phyloP scores from a whole-genome alignment of 2,888 invertebrate species.

The Eupsilia transversa region DNA sequence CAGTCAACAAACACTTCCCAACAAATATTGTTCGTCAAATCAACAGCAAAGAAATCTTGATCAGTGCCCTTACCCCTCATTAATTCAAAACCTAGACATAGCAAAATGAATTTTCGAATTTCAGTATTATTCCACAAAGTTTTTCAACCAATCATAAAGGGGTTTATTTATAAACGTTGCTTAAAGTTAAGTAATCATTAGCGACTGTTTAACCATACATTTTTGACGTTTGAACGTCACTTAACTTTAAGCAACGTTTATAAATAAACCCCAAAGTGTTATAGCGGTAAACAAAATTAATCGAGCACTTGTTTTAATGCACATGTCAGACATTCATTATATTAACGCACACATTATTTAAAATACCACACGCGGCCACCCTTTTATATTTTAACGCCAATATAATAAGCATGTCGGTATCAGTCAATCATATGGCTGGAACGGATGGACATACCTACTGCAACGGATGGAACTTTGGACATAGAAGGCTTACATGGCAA shows the following conservation, averaged over 20 bases:
- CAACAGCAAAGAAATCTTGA: neutral
- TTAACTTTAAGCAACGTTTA: too few relatives aligned
- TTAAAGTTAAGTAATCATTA: too few relatives aligned
- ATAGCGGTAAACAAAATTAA: constrained; percentile 24
- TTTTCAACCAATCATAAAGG: too few relatives aligned
- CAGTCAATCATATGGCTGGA: constrained; percentile 33
- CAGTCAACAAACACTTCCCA: neutral
- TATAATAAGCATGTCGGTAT: constrained; percentile 10
- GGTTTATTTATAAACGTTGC: too few relatives aligned
- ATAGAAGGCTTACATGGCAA: constrained; percentile 40
- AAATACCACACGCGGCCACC: constrained; percentile 32
- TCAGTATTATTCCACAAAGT: neutral
- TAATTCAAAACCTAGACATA: neutral
- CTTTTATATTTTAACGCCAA: constrained; percentile 33
- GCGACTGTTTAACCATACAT: too few relatives aligned
- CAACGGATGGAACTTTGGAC: constrained; percentile 34
- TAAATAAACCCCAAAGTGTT: constrained; percentile 25
- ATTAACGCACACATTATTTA: constrained; percentile 45
- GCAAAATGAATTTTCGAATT: neutral
- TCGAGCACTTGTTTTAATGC: constrained; percentile 45
- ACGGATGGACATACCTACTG: neutral
- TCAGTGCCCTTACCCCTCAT: neutral
- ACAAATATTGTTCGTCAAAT: neutral
- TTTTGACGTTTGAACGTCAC: too few relatives aligned
- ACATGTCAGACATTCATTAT: constrained; percentile 39